Base-by-base conservation (phyloP, 2,797 vertebrate species). In the Rhinella marina region DNA sequence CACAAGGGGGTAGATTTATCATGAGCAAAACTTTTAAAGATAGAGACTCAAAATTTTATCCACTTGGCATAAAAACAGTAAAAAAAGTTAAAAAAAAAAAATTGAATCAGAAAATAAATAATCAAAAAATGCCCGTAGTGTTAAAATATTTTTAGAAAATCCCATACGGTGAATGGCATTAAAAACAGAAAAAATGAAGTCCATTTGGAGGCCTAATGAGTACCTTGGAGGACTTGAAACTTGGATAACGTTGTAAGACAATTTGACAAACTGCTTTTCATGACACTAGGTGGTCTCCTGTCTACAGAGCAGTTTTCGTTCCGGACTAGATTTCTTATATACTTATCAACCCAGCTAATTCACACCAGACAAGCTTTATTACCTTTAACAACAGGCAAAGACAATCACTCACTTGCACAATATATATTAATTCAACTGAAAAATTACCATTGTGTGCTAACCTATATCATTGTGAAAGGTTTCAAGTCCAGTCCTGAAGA, bases 321-420 rank as follows among this genome's bases (percentile, higher is more conserved):
- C 19, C 21, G 56, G 77, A 32, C 25, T 8, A 14, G 19, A 21
- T 16, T 79, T 9, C 17, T 19, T 79, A 32, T 32, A 19, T 32
- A 59, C 54, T 29, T 79, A 25, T 57, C 25, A 79, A 57, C 52
- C 19, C 41, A 50, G 3, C 73, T n/a, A 50, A 76, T 76, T 75
- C 48, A n/a, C 73, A 50, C 41, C 73, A 52, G 73, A 52, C 10
- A 50, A 76, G 73, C 48, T n/a, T 76, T 14, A 76, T 76, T 76
- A 76, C 73, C 32, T 76, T 23, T n/a, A 11, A 50, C 48, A 52
- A 25, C 23, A 52, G 11, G 73, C 48, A 76, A 50, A n/a, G 75
- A 76, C 73, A 76, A 50, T 25, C 77, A 59, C 54, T 21, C 8
- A 59, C 7, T 57, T 21, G 27, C 48, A 52, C 75, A 59, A 79